phyloP scores from a whole-genome alignment of 2,888 invertebrate genomes.

The Seladonia tumulorum region DNA sequence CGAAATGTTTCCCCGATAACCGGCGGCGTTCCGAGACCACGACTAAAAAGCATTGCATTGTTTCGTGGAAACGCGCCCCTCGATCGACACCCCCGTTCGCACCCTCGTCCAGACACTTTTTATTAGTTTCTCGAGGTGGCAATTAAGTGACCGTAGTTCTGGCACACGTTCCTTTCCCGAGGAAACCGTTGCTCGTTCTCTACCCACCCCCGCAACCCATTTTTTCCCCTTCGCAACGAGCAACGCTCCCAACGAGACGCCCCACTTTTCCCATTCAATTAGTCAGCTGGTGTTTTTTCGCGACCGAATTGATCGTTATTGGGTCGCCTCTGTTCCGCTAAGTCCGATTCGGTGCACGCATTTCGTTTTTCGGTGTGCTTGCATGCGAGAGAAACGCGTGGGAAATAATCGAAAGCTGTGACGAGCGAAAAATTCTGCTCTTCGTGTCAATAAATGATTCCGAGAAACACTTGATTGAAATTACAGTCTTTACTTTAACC shows the following conservation, averaged over 20 bases:
- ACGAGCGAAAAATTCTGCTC: no score
- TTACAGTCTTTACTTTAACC: no score
- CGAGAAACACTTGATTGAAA: no score
- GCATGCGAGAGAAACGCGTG: no score
- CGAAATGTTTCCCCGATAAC: conserved; percentile 59
- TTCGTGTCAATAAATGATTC: no score
- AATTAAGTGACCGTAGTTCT: conserved; percentile 75
- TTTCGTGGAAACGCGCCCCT: conserved; percentile 43
- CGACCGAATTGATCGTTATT: conserved; percentile 49
- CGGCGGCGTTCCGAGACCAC: conserved; percentile 41
- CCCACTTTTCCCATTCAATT: conserved; percentile 44
- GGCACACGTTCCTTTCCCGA: conserved; percentile 56
- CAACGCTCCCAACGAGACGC: conserved; percentile 1
- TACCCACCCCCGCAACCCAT: background rate
- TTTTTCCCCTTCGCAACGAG: background rate
- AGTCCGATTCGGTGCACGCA: background rate
- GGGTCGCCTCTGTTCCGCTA: background rate
- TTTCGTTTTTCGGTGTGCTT: background rate
- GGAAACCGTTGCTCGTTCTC: conserved; percentile 15
- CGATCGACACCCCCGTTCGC: conserved; percentile 41
- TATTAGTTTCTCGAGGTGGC: conserved; percentile 78
- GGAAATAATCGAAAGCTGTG: no score
- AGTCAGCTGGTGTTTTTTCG: conserved; percentile 38
- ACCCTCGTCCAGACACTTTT: conserved; percentile 70
- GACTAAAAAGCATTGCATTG: conserved; percentile 65